Conservation (phyloP, 2,113 vertebrate species). For the Hippocampus barbouri region DNA sequence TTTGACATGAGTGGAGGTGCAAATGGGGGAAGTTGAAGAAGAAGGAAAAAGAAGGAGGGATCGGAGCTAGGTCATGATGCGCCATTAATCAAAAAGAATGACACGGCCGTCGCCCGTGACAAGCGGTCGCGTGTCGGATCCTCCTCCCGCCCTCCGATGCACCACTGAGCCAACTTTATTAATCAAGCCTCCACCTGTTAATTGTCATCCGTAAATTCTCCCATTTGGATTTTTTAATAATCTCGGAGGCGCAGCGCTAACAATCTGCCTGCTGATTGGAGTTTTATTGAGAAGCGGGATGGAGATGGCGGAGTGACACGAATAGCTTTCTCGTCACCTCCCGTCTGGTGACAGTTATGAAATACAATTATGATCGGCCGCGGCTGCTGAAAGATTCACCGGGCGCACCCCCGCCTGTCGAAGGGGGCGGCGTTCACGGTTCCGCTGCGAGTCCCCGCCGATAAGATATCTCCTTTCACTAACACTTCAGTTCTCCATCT, state of each 20-base stretch:
- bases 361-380: conserved; percentile 94
- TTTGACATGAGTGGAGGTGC: conserved; percentile 65
- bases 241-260: conserved; percentile 79
- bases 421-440: conserved; percentile 57
- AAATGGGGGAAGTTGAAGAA: conserved; percentile 57
- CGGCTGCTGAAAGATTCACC: conserved; percentile 98
- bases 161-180: conserved; percentile 76
- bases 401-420: conserved; percentile 81
- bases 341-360: conserved; percentile 87
- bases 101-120: conserved; percentile 82
- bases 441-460: conserved; percentile 67
- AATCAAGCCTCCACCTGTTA: conserved; percentile 88
- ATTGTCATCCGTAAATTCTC: conserved; percentile 92
- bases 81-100: conserved; percentile 92
- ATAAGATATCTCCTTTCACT: conserved; percentile 66
- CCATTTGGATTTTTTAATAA: conserved; percentile 85
- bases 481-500: conserved; percentile 49
- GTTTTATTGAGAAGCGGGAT: conserved; percentile 71
- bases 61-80: conserved; percentile 74
- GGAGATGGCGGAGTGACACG: conserved; percentile 74
- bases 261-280: conserved; percentile 82
- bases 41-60: conserved; percentile 48
- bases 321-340: conserved; percentile 85
- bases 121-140: conserved; percentile 65
- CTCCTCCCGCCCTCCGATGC: conserved; percentile 62